phyloP scores from a whole-genome alignment of 2,888 invertebrate species.

The Papilio demoleus region DNA sequence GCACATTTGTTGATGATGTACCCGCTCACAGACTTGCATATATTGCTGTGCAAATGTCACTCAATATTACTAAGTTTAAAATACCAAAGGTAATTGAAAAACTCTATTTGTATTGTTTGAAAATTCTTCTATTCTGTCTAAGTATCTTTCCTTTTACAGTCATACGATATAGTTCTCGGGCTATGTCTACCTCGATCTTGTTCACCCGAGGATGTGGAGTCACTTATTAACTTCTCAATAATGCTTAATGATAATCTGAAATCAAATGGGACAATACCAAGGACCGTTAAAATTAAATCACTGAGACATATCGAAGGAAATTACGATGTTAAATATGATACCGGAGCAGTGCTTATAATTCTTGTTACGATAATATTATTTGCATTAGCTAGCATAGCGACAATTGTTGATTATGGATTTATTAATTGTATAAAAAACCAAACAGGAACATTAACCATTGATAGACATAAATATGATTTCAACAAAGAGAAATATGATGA shows the following conservation, averaged over 20 bases:
- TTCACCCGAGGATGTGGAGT: conserved; percentile 66
- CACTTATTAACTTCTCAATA: conserved; percentile 76
- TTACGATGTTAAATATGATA: conserved; percentile 62
- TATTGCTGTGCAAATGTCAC: conserved; percentile 57
- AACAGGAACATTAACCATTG: conserved; percentile 41
- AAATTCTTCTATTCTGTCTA: too few species aligned
- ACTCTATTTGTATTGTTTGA: too few species aligned
- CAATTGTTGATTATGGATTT: conserved; percentile 71
- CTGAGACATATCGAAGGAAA: conserved; percentile 58
- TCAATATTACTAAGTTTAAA: conserved; percentile 73
- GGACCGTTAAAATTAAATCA: conserved; percentile 60
- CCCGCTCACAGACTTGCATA: conserved; percentile 67
- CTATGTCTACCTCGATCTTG: conserved; percentile 80
- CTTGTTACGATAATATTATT: conserved; percentile 59
- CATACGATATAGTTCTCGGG: conserved; percentile 67
- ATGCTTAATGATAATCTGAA: conserved; percentile 73
- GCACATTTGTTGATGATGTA: conserved; percentile 55
- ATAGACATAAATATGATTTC: conserved; percentile 65
- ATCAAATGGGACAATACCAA: conserved; percentile 65
- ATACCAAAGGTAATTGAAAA: conserved; percentile 62
- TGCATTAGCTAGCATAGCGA: conserved; percentile 67
- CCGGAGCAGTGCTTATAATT: conserved; percentile 62
- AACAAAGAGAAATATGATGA: conserved; percentile 47
- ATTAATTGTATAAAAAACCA: conserved; percentile 47
- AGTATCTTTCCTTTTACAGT: conserved; percentile 66